phyloP scores from a whole-genome alignment of 2,113 vertebrate species.

The Periophthalmodon schlosseri region DNA sequence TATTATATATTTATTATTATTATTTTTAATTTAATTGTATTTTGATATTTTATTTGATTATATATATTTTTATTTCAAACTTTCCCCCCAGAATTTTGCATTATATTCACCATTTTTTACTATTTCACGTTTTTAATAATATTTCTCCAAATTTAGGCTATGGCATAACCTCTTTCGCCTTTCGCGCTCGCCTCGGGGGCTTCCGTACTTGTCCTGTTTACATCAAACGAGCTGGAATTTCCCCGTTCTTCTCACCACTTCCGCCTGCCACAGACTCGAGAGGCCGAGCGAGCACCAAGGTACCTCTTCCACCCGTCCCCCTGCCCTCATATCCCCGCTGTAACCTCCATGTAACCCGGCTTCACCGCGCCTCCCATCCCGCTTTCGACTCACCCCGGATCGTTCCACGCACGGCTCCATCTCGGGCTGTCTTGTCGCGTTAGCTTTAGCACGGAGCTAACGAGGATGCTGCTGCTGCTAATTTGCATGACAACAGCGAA shows the following conservation, averaged over 20 bases:
- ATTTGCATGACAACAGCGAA: conserved; percentile 79
- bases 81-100: too few relatives aligned
- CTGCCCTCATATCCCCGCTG: conserved; percentile 46
- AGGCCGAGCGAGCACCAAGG: conserved; percentile 70
- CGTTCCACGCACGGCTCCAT: conserved; percentile 24
- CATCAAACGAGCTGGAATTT: conserved; percentile 81
- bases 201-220: conserved; percentile 71
- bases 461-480: conserved; percentile 59
- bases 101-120: too few relatives aligned
- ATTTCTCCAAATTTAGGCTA: too few relatives aligned
- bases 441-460: conserved; percentile 66
- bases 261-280: conserved; percentile 71
- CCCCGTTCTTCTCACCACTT: conserved; percentile 79
- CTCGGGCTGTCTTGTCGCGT: conserved; percentile 53
- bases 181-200: not conserved
- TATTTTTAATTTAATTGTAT: too few relatives aligned
- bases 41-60: too few relatives aligned
- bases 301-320: conserved; percentile 48
- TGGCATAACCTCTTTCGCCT: not conserved
- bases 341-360: conserved; percentile 18
- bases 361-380: conserved; percentile 8
- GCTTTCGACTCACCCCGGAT: not conserved
- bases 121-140: too few relatives aligned
- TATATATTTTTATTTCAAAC: too few relatives aligned
- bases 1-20: too few relatives aligned